A percentile compares a stretch with the other conserved stretches of the same genome.
These are phyloP conservation scores for Tachystola acroxantha DNA, from an alignment of 2,888 invertebrate species.

Conservation along the genomic window DNA sequence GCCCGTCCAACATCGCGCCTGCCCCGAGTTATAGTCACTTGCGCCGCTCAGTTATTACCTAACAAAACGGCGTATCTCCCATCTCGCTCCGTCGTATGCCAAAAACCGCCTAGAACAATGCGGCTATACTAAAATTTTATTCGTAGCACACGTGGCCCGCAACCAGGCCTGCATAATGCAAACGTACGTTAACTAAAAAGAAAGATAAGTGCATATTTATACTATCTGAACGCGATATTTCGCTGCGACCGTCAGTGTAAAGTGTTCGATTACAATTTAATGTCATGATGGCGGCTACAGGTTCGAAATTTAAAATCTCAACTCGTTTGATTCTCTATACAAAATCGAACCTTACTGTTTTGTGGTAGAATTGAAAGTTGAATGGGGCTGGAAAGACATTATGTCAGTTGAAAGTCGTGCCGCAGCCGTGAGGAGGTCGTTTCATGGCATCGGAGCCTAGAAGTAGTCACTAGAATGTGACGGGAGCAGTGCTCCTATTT, in stretches of 20 bases:
- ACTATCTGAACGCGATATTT: conserved; percentile 70
- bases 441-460: conserved; percentile 50
- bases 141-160: conserved; percentile 67
- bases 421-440: conserved; percentile 44
- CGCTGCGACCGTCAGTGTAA: conserved; percentile 67
- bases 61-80: conserved; percentile 51
- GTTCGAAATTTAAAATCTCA: conserved; percentile 57
- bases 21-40: conserved; percentile 57
- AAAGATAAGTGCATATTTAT: conserved; percentile 77
- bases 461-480: conserved; percentile 46
- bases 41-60: conserved; percentile 53
- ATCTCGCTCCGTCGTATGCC: conserved; percentile 43
- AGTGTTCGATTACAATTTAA: conserved; percentile 78
- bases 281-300: conserved; percentile 56
- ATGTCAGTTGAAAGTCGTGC: conserved; percentile 24
- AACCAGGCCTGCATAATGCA: conserved; percentile 67
- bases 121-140: conserved; percentile 73
- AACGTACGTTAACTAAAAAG: conserved; percentile 73
- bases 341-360: conserved; percentile 24
- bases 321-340: conserved; percentile 17
- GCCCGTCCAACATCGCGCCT: conserved; percentile 32
- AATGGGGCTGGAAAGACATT: conserved; percentile 6
- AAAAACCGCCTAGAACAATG: conserved; percentile 58
- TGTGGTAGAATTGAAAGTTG: conserved; percentile 16
- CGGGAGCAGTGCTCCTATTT: conserved; percentile 33